A percentile compares a stretch with the other conserved stretches of the same genome.
Evolutionary conservation across 2,888 invertebrate genomes (phyloP).

Genomic region (Acanthosepion lycidas): DNA sequence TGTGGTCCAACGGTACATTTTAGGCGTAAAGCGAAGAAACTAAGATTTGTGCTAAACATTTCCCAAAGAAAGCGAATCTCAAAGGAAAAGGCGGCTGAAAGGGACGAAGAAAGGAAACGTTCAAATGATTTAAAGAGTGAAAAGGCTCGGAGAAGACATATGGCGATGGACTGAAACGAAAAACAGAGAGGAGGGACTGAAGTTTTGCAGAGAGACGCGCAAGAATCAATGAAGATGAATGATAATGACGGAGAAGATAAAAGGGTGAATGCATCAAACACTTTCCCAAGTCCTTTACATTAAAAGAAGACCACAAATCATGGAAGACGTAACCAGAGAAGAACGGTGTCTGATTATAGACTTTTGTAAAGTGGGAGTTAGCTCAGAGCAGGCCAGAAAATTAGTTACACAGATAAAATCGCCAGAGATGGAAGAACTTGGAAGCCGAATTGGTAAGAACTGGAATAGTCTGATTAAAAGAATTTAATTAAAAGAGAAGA

Average conservation of each 20-base stretch:
- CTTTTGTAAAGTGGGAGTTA: not conserved
- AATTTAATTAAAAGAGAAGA: not conserved
- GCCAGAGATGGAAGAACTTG: too few relatives aligned
- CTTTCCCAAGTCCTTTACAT: slow-evolving; percentile 15
- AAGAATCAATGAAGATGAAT: not conserved
- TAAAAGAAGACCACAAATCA: not conserved
- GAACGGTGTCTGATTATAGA: not conserved
- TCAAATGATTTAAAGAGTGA: too few relatives aligned
- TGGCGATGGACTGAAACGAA: too few relatives aligned
- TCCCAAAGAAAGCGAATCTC: too few relatives aligned
- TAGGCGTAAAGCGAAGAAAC: too few relatives aligned
- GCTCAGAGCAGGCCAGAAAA: not conserved
- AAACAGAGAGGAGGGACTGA: not conserved
- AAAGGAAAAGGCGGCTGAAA: too few relatives aligned
- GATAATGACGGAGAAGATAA: not conserved
- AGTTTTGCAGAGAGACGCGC: not conserved
- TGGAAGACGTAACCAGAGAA: not conserved
- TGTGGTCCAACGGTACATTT: too few relatives aligned
- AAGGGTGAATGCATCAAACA: not conserved
- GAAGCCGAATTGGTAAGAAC: not conserved
- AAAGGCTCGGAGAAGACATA: too few relatives aligned
- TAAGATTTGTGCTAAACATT: too few relatives aligned
- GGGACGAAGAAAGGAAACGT: too few relatives aligned
- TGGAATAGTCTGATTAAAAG: not conserved
- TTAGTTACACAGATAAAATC: too few relatives aligned